Evolutionary conservation across 2,797 vertebrate species (phyloP), one percentile per base, ranked within the genome.

Genomic region (Semaprochilodus insignis): DNA sequence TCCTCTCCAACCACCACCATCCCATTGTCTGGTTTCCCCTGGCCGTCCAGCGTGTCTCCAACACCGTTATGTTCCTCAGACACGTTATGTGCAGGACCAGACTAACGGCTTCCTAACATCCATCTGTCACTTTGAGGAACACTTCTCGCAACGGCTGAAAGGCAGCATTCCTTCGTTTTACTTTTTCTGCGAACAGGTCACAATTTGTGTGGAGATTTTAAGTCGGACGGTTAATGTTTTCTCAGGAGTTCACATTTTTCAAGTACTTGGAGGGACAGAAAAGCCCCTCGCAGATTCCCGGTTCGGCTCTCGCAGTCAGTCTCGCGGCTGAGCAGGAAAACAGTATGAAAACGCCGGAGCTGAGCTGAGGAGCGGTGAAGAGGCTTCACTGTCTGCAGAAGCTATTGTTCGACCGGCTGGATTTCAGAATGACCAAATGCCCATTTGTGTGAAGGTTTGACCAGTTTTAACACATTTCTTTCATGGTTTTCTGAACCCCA

Each of bases 21-120:
- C 74, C 74, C 59, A 76, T 76, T 76, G 74, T 76, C 74, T 76
- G 6, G 6, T 27, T 25, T 44, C 21, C 57, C 25, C 21, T 57
- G 31, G 8, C 21, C 34, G 73, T n/a, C 19, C 74, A 25, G 57
- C 34, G 44, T 10, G 34, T 62, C 57, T 70, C 67, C 40, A n/a
- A 21, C 23, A n/a, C 55, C 54, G 34, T 25, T 60, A 76, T 62
- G n/a, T 10, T 48, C 14, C n/a, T 63, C 36, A 63, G 27, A 57
- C 54, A 44, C 5, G 40, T 44, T 44, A 16, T 7, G 6, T 21
- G 27, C 54, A 36, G 74, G 31, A 40, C 34, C 54, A 40, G 54
- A 59, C 17, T 36, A 74, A 59, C 72, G 55, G 55, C 16, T 36
- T 74, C 71, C 31, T 4, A 7, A 44, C 54, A 31, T 34, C 55